These are phyloP conservation scores for Pemphigus obesinymphae DNA, from an alignment of 1,140 invertebrate species.

Conservation along the genomic window DNA sequence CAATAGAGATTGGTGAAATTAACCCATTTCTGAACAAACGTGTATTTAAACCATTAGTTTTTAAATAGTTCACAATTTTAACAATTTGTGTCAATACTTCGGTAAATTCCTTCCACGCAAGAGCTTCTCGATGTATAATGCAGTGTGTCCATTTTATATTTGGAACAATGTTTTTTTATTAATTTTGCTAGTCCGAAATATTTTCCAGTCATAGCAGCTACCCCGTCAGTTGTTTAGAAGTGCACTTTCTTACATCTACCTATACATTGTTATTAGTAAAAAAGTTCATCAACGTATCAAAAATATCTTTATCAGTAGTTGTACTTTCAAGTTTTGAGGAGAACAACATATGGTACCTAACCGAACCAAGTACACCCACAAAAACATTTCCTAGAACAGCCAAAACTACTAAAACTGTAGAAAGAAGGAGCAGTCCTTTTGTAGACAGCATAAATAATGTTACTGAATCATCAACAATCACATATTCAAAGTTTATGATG, in stretches of 20 bases:
- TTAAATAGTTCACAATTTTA: constrained; percentile 27
- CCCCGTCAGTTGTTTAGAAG: not conserved
- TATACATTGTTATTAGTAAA: not conserved
- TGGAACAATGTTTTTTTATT: constrained; percentile 2
- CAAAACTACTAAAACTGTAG: too few relatives aligned
- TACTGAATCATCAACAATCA: too few relatives aligned
- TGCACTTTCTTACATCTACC: not conserved
- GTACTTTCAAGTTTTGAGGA: not conserved
- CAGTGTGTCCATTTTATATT: constrained; percentile 12
- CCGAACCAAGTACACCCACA: too few relatives aligned
- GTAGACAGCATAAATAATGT: not conserved
- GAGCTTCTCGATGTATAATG: constrained; percentile 44
- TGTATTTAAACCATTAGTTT: not conserved
- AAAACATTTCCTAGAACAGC: too few relatives aligned
- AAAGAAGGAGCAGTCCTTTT: not conserved
- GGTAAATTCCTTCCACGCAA: constrained; percentile 48
- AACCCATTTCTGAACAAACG: not conserved
- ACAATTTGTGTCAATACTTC: constrained; percentile 38
- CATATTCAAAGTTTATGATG: not conserved
- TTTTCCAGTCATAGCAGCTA: constrained; percentile 15
- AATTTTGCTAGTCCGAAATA: not conserved
- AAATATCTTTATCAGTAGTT: not conserved
- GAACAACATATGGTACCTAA: too few relatives aligned
- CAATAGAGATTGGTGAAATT: constrained; percentile 5
- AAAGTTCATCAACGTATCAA: not conserved